Base-by-base conservation (phyloP, 1,140 invertebrate genomes). In the Penaeus japonicus region DNA sequence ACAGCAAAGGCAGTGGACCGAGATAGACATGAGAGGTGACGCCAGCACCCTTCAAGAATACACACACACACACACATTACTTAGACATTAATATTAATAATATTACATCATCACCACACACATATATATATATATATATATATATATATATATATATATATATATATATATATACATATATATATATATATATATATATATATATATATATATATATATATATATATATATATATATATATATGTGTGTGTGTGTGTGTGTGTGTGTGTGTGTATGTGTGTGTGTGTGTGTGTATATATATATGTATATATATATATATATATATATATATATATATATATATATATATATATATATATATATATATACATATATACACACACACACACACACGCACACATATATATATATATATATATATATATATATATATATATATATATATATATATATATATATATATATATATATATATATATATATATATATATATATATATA, bases 1-100 rank as follows among this genome's bases (percentile, higher is more conserved):
- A 98, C 95, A 85, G 94, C 93, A 93, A 98, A 98, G 0, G 95
- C 94, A 89, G 94, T 95, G 91, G 94, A 94, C 92, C 92, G 93
- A 89, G 92, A 94, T 3, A 95, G 92, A 30, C 95, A 95, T 12
- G 94, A 93, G 0, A 98, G 93, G 87, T 98, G 95, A 89, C 97
- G 93, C 92, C 97, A 96, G 5, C 95, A 92, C 4, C 95, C 96
- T 93, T 98, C 97, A 94, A 96, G 98, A 90, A 96, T 95, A n/a
- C n/a, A n/a, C n/a, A n/a, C n/a, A n/a, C n/a, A n/a, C n/a, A n/a
- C n/a, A n/a, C n/a, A n/a, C n/a, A n/a, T n/a, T n/a, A n/a, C n/a
- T n/a, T n/a, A n/a, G n/a, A n/a, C n/a, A n/a, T n/a, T n/a, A n/a
- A n/a, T n/a, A n/a, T n/a, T n/a, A n/a, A n/a, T n/a, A n/a, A n/a